Evolutionary conservation across 2,113 vertebrate genomes (phyloP), one percentile per base, ranked within the genome.

Genomic region (Orientallactaga bullata): DNA sequence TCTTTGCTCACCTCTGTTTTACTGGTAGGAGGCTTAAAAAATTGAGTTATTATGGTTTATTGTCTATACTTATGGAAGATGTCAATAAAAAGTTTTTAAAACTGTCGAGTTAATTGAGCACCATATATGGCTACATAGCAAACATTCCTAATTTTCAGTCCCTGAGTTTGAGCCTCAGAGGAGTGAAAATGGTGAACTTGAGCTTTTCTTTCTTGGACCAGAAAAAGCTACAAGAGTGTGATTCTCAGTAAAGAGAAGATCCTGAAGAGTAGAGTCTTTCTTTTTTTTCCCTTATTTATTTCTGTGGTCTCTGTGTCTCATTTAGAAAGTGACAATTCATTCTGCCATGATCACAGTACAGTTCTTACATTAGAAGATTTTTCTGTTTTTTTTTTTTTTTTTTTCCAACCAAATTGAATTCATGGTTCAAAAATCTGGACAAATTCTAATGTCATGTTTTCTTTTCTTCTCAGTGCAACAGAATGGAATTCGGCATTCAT

Each of bases 401-500:
- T n/a, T n/a, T n/a, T n/a, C n/a, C 30, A 51, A 55, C 13, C 11
- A 55, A 68, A 47, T 87, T 91, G 20, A 95, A 61, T 51, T 82
- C 2, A 21, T 89, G 23, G 7, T 72, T 32, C 28, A 82, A 10
- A 90, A 89, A 30, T 94, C 79, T 89, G 16, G 84, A 61, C 74
- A 91, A 89, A 69, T 94, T 95, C 3, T 89, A 91, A 96, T 2
- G 32, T 95, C 21, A 3, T 76, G 10, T 92, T 96, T 47, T 97
- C 72, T 86, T 94, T 86, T n/a, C 82, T 88, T 97, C 96, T 42
- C 96, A 99, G 99, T 99, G 97, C 99, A 99, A 95, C 99, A 99
- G 97, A 98, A 97, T 98, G 99, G 99, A 95, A 98, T 99, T 90
- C 98, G 99, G 88, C 99, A 99, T 94, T 99, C 99, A 89, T 98